Percentiles rank a stretch among this genome's conserved stretches.
Conservation (phyloP, 2,113 vertebrate genomes). For the Lycocorax pyrrhopterus region DNA sequence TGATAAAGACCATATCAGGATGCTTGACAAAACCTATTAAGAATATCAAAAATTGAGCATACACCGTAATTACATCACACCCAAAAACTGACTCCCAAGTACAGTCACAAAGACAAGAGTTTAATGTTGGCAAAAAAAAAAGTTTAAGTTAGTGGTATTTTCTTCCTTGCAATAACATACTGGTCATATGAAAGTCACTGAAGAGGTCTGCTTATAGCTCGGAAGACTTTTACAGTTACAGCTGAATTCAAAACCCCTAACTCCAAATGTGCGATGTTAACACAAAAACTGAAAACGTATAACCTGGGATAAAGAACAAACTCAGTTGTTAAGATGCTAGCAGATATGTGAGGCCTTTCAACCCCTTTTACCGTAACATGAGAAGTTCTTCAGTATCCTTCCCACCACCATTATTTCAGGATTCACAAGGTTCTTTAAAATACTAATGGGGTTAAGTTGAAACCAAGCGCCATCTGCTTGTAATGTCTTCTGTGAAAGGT, state of each 20-base stretch:
- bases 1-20: neutral
- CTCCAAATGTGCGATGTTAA: neutral
- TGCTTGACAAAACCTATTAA: neutral
- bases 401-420: conserved; percentile 1
- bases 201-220: conserved; percentile 30
- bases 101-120: conserved; percentile 55
- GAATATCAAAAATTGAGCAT: neutral
- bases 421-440: conserved; percentile 35
- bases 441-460: conserved; percentile 30
- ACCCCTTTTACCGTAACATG: neutral
- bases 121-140: conserved; percentile 44
- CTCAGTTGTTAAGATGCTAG: neutral
- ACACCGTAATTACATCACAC: neutral
- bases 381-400: conserved; percentile 53
- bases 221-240: conserved; percentile 62
- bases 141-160: conserved; percentile 50
- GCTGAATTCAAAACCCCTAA: conserved; percentile 4
- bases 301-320: conserved; percentile 27
- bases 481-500: conserved; percentile 59
- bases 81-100: conserved; percentile 36
- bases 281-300: conserved; percentile 6
- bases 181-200: conserved; percentile 53
- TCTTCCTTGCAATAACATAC: conserved; percentile 53
- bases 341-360: neutral
- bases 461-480: conserved; percentile 18